Conservation (phyloP, 64 coral and sea anemone species). For the Stichodactyla helianthus region DNA sequence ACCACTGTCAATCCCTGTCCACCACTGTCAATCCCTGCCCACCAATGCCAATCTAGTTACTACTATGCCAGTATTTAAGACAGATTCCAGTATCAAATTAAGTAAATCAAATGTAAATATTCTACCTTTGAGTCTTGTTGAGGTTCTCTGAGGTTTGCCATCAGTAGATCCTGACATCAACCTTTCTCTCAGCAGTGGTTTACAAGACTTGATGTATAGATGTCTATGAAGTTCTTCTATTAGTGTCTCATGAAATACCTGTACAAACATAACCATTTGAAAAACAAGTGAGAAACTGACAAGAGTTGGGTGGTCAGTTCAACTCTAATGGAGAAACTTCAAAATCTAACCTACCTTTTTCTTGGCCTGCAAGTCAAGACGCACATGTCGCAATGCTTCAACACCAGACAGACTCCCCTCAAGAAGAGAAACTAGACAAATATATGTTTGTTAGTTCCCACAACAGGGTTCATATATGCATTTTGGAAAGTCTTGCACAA, state of each 20-base stretch:
- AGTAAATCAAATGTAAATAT: background rate
- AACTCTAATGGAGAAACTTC: background rate
- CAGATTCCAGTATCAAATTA: too few relatives aligned
- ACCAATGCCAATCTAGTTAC: too few relatives aligned
- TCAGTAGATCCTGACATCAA: background rate
- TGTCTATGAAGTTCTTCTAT: conserved; percentile 89
- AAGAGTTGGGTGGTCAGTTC: background rate
- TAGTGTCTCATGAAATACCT: conserved; percentile 89
- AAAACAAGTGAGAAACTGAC: background rate
- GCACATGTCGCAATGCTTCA: conserved; percentile 84
- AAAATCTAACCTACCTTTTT: conserved; percentile 51
- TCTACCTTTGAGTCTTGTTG: conserved; percentile 5
- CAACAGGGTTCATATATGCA: too few relatives aligned
- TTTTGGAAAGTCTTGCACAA: too few relatives aligned
- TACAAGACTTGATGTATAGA: conserved; percentile 87
- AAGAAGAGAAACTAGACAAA: conserved; percentile 62
- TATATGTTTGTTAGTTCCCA: background rate
- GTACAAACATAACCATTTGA: background rate
- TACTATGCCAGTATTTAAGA: too few relatives aligned
- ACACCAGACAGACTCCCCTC: conserved; percentile 94
- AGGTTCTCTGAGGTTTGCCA: background rate
- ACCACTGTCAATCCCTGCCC: too few relatives aligned
- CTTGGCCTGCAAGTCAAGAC: conserved; percentile 85
- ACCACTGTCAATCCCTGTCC: too few relatives aligned
- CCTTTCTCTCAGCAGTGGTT: conserved; percentile 23